phyloP scores from a whole-genome alignment of 2,888 invertebrate species.

The Heliconius aoede region DNA sequence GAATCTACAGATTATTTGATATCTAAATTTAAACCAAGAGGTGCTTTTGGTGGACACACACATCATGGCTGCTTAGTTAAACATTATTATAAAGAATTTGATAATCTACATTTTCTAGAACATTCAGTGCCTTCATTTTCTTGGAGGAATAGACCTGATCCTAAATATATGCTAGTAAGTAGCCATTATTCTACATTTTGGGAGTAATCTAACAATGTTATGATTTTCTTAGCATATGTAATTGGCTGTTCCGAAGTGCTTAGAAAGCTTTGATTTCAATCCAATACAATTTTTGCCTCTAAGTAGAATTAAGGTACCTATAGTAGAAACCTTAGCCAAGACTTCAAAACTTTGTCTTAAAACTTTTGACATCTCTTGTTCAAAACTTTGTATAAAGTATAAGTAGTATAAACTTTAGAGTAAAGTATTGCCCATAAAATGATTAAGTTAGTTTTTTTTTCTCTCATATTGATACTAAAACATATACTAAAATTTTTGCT shows the following conservation, averaged over 20 bases:
- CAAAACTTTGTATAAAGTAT: no score
- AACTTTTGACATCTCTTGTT: no score
- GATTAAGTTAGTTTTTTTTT: no score
- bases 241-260: not conserved
- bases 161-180: slow-evolving; percentile 93
- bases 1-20: slow-evolving; percentile 88
- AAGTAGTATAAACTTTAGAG: no score
- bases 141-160: slow-evolving; percentile 97
- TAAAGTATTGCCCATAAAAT: no score
- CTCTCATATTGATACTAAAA: no score
- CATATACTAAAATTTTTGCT: no score
- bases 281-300: not conserved
- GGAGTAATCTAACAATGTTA: no score
- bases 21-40: slow-evolving; percentile 86
- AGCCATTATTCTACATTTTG: not conserved
- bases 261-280: not conserved
- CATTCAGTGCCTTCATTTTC: slow-evolving; percentile 96
- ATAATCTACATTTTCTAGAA: slow-evolving; percentile 83
- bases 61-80: slow-evolving; percentile 93
- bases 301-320: no score
- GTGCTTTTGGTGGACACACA: slow-evolving; percentile 94
- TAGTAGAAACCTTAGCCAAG: no score
- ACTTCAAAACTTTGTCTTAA: no score
- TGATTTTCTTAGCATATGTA: not conserved
- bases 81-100: slow-evolving; percentile 64